Conservation (phyloP, 2,888 invertebrate species). For the Buathra laborator region DNA sequence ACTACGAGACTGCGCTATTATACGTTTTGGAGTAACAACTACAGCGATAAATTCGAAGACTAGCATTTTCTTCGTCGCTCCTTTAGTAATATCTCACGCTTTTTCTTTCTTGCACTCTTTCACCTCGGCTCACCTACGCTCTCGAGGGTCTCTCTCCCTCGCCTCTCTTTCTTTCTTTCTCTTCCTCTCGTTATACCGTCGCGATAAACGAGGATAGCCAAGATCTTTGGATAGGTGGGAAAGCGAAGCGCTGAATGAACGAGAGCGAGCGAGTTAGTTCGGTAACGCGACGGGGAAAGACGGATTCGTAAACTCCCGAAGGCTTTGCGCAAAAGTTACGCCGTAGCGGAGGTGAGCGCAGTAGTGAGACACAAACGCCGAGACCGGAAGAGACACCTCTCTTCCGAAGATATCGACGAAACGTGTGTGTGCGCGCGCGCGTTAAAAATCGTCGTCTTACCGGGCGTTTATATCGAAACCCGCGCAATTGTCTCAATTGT, state of each 20-base stretch:
- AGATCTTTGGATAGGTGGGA: slow-evolving; percentile 38
- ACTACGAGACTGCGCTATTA: slow-evolving; percentile 10
- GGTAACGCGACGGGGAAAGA: slow-evolving; percentile 52
- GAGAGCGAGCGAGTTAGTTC: slow-evolving; percentile 82
- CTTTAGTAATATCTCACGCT: slow-evolving; percentile 37
- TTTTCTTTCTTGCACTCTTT: slow-evolving; percentile 66
- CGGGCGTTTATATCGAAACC: no score
- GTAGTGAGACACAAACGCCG: slow-evolving; percentile 79
- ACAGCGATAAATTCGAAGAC: neutral
- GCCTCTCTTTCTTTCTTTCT: slow-evolving; percentile 72
- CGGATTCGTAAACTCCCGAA: slow-evolving; percentile 52
- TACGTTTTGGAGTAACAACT: neutral
- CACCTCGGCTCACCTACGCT: slow-evolving; percentile 86
- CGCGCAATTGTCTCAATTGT: neutral
- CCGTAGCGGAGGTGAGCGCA: slow-evolving; percentile 76
- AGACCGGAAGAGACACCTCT: slow-evolving; percentile 82
- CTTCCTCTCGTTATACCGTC: slow-evolving; percentile 72
- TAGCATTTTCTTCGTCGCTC: neutral
- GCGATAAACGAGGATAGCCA: slow-evolving; percentile 72
- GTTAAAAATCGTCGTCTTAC: neutral
- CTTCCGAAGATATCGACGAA: slow-evolving; percentile 75
- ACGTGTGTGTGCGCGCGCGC: slow-evolving; percentile 58
- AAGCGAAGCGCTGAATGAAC: slow-evolving; percentile 39
- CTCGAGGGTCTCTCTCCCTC: slow-evolving; percentile 72
- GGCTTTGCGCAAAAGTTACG: slow-evolving; percentile 83